Evolutionary conservation across 2,113 vertebrate species (phyloP).

Genomic region (Polyodon spathula): DNA sequence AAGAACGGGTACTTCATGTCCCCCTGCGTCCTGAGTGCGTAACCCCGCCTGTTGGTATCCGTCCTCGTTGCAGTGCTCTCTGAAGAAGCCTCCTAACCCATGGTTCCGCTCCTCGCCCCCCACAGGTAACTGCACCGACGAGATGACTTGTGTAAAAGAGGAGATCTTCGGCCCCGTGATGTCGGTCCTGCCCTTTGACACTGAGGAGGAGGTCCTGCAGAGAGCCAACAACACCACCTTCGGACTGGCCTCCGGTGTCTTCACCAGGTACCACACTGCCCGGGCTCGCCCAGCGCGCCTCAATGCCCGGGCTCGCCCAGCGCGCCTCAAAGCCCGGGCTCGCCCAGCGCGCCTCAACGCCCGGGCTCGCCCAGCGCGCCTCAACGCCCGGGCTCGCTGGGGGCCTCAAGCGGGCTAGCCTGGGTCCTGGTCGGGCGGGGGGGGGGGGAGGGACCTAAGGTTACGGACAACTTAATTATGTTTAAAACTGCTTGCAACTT

Average conservation of each 20-base stretch:
- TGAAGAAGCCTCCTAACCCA: neutral
- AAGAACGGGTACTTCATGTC: conserved; percentile 80
- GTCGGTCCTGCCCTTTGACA: conserved; percentile 86
- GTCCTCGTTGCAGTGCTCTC: conserved; percentile 1
- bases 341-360: too few species aligned
- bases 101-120: neutral
- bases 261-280: conserved; percentile 69
- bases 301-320: conserved; percentile 45
- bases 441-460: too few species aligned
- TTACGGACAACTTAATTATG: too few species aligned
- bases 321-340: too few species aligned
- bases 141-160: conserved; percentile 90
- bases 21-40: conserved; percentile 81
- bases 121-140: conserved; percentile 80
- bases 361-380: too few species aligned
- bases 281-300: too few species aligned
- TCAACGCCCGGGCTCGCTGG: too few species aligned
- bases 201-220: conserved; percentile 77
- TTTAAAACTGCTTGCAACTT: too few species aligned
- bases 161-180: conserved; percentile 97
- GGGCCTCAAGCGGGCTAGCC: too few species aligned
- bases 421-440: too few species aligned
- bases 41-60: neutral
- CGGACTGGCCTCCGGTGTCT: conserved; percentile 87
- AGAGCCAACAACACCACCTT: conserved; percentile 81